Base-by-base conservation (phyloP, 2,888 invertebrate genomes). In the Pseudococcus longispinus region DNA sequence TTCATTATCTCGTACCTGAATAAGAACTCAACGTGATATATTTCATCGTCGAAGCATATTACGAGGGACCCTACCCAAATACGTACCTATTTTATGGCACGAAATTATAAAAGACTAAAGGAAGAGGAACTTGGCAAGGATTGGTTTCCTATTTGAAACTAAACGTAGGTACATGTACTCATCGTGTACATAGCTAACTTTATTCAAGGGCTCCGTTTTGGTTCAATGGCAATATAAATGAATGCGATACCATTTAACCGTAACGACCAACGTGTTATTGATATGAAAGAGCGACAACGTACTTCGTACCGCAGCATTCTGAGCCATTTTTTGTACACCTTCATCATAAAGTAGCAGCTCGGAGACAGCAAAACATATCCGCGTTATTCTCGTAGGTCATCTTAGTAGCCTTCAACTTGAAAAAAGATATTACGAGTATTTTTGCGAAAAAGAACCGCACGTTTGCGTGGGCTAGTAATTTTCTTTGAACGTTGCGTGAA, bases 221-320 rank as follows among this genome's bases (percentile, higher is more conserved):
- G 77, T 80, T 80, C 37, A 42, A 20, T 42, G 77, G 77, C 42
- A n/a, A 80, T 80, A 42, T n/a, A 80, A 80, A 80, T 23, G 77
- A 42, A 80, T 42, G 15, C 77, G 77, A 80, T 42, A 42, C 42
- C 77, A 20, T 20, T 80, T 29, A 80, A 80, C 77, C 77, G 77
- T 42, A 80, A 80, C 77, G 77, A 42, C 18, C 60, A 60, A 23
- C 13, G 60, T 60, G 23, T 60, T 60, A 60, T 60, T 23, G 60
- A 60, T 60, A 23, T 8, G 11, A 60, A 6, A 60, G 23, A 9
- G 23, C 37, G 37, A 37, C 37, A 37, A 8, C 37, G 37, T 37
- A 60, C 60, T 20, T 60, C 60, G 60, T 55, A n/a, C 55, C n/a
- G 18, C 23, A 20, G 15, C n/a, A 51, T n/a, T n/a, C 51, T 4